These are phyloP conservation scores for Stegostoma tigrinum DNA, from an alignment of 2,113 vertebrate species.

Conservation along the genomic window DNA sequence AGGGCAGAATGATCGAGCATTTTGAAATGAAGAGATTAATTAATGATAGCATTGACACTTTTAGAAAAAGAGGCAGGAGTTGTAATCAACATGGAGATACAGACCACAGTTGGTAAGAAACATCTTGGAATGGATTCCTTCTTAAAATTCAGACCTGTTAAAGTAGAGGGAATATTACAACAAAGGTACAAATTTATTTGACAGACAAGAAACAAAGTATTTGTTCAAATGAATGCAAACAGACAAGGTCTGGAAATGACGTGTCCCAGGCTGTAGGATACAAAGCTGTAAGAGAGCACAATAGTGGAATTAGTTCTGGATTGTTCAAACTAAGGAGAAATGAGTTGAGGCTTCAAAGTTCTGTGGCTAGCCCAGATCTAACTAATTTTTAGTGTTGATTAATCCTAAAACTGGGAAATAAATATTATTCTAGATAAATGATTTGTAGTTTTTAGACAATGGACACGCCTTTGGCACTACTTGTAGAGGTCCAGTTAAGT, in stretches of 20 bases:
- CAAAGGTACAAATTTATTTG: neutral
- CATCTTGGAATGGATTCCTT: neutral
- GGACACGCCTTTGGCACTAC: neutral
- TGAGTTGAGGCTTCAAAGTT: neutral
- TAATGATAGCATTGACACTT: neutral
- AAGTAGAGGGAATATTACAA: neutral
- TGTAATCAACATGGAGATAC: neutral
- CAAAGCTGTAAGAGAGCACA: neutral
- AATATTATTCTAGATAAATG: neutral
- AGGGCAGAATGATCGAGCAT: neutral
- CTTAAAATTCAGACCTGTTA: neutral
- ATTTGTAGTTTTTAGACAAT: neutral
- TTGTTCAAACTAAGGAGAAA: too few relatives aligned
- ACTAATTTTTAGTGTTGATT: neutral
- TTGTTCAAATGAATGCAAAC: neutral
- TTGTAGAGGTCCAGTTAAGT: neutral
- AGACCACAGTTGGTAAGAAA: neutral
- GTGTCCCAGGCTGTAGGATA: too few relatives aligned
- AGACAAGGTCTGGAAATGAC: neutral
- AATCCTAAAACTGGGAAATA: neutral
- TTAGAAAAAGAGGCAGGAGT: neutral
- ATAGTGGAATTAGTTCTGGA: neutral
- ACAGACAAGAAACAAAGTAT: neutral
- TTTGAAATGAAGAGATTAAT: neutral
- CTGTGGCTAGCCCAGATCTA: neutral